Base-by-base conservation (phyloP, 1,140 invertebrate genomes). In the Trinorchestia longiramus region DNA sequence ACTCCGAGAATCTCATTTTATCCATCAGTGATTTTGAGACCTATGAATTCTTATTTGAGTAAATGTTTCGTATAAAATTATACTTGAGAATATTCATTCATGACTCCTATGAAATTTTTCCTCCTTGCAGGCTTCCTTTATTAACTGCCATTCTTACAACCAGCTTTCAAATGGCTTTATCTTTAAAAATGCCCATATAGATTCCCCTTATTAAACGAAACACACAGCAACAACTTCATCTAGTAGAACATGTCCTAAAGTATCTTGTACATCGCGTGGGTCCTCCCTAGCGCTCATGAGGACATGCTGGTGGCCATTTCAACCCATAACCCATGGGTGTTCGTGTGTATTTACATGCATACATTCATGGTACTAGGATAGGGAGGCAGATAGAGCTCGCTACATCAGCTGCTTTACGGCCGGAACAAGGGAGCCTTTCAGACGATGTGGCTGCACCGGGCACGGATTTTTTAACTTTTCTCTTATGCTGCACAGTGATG, bases 341-440 rank as follows among this genome's bases (percentile, higher is more conserved):
- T 94, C 8, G 4, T 94, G 92, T 94, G 92, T 94, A 94, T 94
- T 94, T 94, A 94, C 92, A 94, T 94, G 92, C 92, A 94, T 94
- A 94, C 92, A 94, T 94, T 94, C 92, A 94, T 94, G 92, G 41
- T 4, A 44, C 41, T 40, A 40, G 36, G 92, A 94, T 94, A 94
- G 92, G 3, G 19, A 43, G 41, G 43, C 44, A 44, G 43, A 94
- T 94, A 47, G 44, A n/a, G 92, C 40, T 28, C 43, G 88, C n/a
- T 90, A 41, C 88, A 90, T 90, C 88, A 90, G 88, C 88, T 90
- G 88, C 88, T 90, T 90, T 90, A 90, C 43, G 88, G 88, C 41
- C 88, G 88, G 41, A 94, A 94, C 92, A 94, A 94, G 43, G 92
- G 44, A 45, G 92, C 41, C 92, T 94, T 94, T 94, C 92, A 94